Evolutionary conservation across 2,888 invertebrate genomes (phyloP).

Genomic region (Isotomurus palustris): DNA sequence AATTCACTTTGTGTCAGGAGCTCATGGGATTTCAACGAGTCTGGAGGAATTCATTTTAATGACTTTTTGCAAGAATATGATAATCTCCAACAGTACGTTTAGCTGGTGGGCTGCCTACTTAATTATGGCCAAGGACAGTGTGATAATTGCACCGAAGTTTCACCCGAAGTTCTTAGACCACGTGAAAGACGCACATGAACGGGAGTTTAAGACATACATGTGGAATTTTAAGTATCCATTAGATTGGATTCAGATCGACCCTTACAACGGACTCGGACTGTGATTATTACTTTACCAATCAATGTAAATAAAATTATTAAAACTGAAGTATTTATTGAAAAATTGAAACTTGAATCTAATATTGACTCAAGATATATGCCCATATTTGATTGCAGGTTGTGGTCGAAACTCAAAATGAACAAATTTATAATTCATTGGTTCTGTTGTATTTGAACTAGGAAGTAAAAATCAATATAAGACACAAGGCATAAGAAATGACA

Average conservation of each 20-base stretch:
- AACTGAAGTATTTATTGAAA: too few relatives aligned
- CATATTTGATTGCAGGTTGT: too few relatives aligned
- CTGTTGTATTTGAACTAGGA: too few relatives aligned
- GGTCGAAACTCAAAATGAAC: too few relatives aligned
- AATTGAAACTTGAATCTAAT: too few relatives aligned
- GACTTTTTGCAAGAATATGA: slow-evolving; percentile 12
- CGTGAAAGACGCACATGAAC: not conserved
- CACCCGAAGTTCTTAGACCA: slow-evolving; percentile 3
- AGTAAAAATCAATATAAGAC: too few relatives aligned
- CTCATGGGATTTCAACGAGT: not conserved
- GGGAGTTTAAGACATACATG: not conserved
- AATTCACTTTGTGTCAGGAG: slow-evolving; percentile 7
- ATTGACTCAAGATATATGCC: too few relatives aligned
- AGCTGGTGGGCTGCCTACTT: slow-evolving; percentile 22
- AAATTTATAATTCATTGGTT: too few relatives aligned
- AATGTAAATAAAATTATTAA: too few relatives aligned
- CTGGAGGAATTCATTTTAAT: slow-evolving; percentile 18
- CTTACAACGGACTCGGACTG: too few relatives aligned
- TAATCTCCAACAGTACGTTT: slow-evolving; percentile 15
- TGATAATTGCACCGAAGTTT: slow-evolving; percentile 9
- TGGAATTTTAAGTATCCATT: not conserved
- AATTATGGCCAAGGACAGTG: not conserved
- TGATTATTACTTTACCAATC: too few relatives aligned
- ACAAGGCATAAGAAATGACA: too few relatives aligned
- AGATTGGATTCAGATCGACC: not conserved